Conservation (phyloP, 2,113 vertebrate species). For the Albula goreensis region DNA sequence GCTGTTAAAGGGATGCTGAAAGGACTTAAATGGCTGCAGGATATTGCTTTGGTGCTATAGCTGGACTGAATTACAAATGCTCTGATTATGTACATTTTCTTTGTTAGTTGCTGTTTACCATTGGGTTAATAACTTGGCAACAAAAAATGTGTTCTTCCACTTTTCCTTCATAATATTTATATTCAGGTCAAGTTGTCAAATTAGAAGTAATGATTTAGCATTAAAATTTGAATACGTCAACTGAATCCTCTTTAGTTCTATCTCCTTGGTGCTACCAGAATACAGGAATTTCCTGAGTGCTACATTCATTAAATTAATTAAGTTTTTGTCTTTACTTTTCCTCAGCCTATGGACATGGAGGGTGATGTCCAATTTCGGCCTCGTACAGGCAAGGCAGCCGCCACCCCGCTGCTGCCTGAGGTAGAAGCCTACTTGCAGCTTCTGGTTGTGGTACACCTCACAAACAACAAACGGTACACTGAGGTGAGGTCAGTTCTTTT, state of each 20-base stretch:
- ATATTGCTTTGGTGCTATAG: too few relatives aligned
- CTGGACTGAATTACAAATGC: too few relatives aligned
- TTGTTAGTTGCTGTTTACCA: too few relatives aligned
- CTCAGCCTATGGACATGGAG: conserved; percentile 91
- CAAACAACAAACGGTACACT: conserved; percentile 86
- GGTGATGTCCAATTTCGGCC: conserved; percentile 91
- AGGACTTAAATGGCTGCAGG: too few relatives aligned
- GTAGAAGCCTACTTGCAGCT: conserved; percentile 94
- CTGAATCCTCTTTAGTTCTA: neutral
- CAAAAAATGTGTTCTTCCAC: neutral
- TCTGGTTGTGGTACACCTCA: conserved; percentile 89
- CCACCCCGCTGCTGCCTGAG: conserved; percentile 86
- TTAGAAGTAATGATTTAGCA: neutral
- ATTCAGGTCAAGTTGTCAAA: neutral
- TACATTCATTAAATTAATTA: too few relatives aligned
- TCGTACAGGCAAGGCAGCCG: conserved; percentile 84
- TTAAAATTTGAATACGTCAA: neutral
- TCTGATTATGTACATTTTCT: too few relatives aligned
- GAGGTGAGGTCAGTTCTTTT: conserved; percentile 70
- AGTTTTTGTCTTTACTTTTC: too few relatives aligned
- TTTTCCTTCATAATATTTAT: neutral
- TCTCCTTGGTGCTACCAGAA: neutral
- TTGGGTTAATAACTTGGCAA: too few relatives aligned
- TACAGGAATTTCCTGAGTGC: too few relatives aligned
- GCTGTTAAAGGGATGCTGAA: too few relatives aligned